Evolutionary conservation across 1,140 invertebrate species (phyloP).

Genomic region (Diorhabda sublineata): DNA sequence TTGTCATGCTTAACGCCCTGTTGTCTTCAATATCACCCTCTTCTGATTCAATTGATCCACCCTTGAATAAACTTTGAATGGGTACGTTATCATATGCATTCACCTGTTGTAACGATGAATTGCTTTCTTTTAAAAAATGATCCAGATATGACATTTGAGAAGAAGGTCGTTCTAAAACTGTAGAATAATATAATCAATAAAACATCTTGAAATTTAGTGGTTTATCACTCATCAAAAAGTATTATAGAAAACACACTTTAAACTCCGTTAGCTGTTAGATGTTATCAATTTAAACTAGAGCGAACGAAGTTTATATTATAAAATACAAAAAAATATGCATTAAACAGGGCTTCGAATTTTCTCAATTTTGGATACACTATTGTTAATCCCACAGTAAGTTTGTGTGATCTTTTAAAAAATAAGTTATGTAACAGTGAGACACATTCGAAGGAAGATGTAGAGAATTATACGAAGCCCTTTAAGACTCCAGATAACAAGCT

Average conservation of each 20-base stretch:
- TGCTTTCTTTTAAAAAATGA: constrained; percentile 79
- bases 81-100: constrained; percentile 38
- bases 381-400: no score
- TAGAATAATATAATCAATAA: constrained; percentile 37
- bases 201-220: neutral
- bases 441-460: no score
- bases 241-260: constrained; percentile 20
- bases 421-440: no score
- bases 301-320: no score
- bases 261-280: neutral
- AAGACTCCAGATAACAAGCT: no score
- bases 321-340: no score
- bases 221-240: neutral
- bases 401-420: no score
- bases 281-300: no score
- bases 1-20: constrained; percentile 68
- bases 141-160: constrained; percentile 87
- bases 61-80: constrained; percentile 46
- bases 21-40: constrained; percentile 76
- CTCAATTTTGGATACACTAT: no score
- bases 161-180: constrained; percentile 79
- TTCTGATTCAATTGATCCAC: constrained; percentile 66
- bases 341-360: no score
- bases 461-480: no score
- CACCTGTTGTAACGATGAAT: constrained; percentile 37